Evolutionary conservation across 2,888 invertebrate genomes (phyloP).

Genomic region (Chloroclysta siterata): DNA sequence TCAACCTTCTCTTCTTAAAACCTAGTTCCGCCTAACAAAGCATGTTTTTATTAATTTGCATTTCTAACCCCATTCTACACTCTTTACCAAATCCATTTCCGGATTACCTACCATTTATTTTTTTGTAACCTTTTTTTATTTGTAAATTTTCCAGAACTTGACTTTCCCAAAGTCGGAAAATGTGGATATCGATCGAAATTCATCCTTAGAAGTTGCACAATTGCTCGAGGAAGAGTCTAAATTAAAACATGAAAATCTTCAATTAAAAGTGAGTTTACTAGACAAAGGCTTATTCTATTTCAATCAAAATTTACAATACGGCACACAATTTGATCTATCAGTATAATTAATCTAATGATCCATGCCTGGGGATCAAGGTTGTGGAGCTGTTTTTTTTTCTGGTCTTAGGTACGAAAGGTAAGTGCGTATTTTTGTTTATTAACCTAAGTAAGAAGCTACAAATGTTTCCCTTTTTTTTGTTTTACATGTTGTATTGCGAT

Average conservation of each 20-base stretch:
- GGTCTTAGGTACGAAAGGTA: slow-evolving; percentile 8
- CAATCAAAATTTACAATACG: slow-evolving; percentile 6
- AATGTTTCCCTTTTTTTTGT: slow-evolving; percentile 4
- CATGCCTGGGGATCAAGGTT: too few relatives aligned
- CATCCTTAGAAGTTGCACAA: slow-evolving; percentile 89
- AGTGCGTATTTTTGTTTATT: not conserved
- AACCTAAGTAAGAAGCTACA: slow-evolving; percentile 5
- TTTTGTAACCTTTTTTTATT: slow-evolving; percentile 51
- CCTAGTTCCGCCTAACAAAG: slow-evolving; percentile 34
- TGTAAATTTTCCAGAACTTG: slow-evolving; percentile 64
- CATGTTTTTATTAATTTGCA: slow-evolving; percentile 46
- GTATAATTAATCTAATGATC: not conserved
- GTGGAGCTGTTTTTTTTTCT: too few relatives aligned
- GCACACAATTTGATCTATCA: slow-evolving; percentile 4
- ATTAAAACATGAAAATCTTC: slow-evolving; percentile 93
- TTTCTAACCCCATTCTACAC: slow-evolving; percentile 7
- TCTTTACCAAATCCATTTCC: slow-evolving; percentile 14
- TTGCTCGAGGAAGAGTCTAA: slow-evolving; percentile 91
- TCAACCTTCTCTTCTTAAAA: slow-evolving; percentile 4
- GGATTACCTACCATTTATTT: slow-evolving; percentile 27
- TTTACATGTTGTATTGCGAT: slow-evolving; percentile 1
- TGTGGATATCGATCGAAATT: slow-evolving; percentile 84
- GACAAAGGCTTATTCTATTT: slow-evolving; percentile 30
- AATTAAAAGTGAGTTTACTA: slow-evolving; percentile 88
- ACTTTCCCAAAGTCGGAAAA: slow-evolving; percentile 72